Evolutionary conservation across 2,888 invertebrate species (phyloP), one percentile per base, ranked within the genome.

Genomic region (Hirtodrosophila duncani): DNA sequence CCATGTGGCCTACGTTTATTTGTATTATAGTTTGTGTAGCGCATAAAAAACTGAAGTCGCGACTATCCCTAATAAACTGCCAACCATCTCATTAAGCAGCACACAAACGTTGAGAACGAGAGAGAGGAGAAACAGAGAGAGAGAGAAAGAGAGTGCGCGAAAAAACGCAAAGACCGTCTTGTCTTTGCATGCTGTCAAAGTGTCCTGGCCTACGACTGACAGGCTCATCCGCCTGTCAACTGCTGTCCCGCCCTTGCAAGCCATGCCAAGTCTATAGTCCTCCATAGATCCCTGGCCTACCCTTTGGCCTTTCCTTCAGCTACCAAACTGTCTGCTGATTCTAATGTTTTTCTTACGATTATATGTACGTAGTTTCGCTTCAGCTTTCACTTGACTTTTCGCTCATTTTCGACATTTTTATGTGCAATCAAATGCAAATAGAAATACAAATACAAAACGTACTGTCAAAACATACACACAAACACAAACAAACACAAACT

Each of bases 351-450:
- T 8, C 16, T n/a, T 17, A 6, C 16, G 14, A 7, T n/a, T 8
- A 30, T 37, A 36, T 1, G 24, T 27, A 29, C 38, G 20, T 21
- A 38, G 16, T 36, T 48, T 44, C 30, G 34, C 46, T 51, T 21
- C 26, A 44, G 63, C 74, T 72, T 72, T 67, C 67, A 65, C 52
- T 52, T 36, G 34, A 33, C 38, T 36, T 18, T 33, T 43, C 36
- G n/a, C n/a, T n/a, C 53, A 34, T 53, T 72, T 74, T 69, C 58
- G 63, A 70, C 75, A 70, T 63, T 78, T 75, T 77, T 64, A 66
- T 75, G 75, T 78, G 71, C 79, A 77, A 75, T 78, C 67, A 77
- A 71, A 78, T 80, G 66, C 68, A 81, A 71, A 80, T 66, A 60
- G 69, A 59, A 67, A 63, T 39, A 18, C 18, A 39, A 53, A 11